Evolutionary conservation across 2,797 vertebrate species (phyloP).

Genomic region (Malurus splendens): DNA sequence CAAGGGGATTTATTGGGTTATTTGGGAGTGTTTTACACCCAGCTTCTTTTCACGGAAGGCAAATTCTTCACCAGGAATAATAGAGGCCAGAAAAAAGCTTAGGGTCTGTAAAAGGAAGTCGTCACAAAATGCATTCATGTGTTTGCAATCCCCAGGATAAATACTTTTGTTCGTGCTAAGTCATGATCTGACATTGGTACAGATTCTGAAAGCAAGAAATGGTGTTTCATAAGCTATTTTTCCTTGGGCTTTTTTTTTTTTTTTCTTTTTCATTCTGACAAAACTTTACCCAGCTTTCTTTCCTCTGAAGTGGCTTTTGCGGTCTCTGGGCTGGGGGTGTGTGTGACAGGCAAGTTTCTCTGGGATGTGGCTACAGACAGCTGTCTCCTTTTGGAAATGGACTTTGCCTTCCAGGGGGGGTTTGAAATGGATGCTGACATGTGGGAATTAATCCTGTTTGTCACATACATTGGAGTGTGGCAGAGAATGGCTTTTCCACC

Average conservation of each 20-base stretch:
- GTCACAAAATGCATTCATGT: neutral
- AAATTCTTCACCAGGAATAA: neutral
- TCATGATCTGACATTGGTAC: neutral
- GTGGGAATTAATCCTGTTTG: conserved; percentile 42
- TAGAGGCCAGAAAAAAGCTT: neutral
- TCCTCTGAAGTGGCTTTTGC: neutral
- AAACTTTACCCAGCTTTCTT: neutral
- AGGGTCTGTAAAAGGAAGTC: neutral
- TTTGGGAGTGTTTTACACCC: neutral
- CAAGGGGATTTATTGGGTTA: rapidly evolving
- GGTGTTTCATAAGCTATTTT: rapidly evolving
- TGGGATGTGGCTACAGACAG: conserved; percentile 28
- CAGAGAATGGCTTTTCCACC: neutral
- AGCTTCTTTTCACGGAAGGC: neutral
- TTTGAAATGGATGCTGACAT: conserved; percentile 16
- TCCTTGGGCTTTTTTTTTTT: rapidly evolving
- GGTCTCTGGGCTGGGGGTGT: neutral
- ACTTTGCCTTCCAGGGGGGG: neutral
- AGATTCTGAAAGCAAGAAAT: neutral
- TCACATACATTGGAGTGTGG: conserved; percentile 10
- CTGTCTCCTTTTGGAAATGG: conserved; percentile 29
- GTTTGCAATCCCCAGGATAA: neutral
- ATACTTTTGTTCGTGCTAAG: neutral
- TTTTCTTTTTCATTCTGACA: neutral
- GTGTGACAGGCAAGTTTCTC: neutral